These are phyloP conservation scores for Mohoua ochrocephala DNA, from an alignment of 2,113 vertebrate species.

Conservation along the genomic window DNA sequence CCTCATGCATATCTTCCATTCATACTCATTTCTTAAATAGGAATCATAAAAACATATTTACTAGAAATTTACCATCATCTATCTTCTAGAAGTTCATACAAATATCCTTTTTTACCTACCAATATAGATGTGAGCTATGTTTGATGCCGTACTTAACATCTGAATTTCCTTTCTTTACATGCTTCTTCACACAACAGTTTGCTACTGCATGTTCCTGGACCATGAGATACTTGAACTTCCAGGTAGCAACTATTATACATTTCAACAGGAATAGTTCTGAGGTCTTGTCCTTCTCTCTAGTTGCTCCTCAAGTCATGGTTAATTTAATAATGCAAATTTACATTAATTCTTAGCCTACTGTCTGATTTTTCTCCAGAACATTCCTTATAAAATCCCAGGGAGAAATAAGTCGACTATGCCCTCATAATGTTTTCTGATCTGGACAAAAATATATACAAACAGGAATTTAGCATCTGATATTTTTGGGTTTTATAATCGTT, in stretches of 20 bases:
- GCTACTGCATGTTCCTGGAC: background rate
- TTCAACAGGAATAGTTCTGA: background rate
- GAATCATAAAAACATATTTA: background rate
- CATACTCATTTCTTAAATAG: background rate
- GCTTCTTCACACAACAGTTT: background rate
- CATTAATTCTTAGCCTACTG: background rate
- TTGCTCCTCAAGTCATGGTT: background rate
- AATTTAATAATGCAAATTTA: background rate
- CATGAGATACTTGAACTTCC: background rate
- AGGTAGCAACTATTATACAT: background rate
- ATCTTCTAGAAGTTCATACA: background rate
- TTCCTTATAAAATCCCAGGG: background rate
- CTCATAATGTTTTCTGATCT: background rate
- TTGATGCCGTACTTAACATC: background rate
- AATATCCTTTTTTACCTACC: background rate
- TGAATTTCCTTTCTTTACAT: background rate
- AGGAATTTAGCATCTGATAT: background rate
- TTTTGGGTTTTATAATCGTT: background rate
- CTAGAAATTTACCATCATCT: background rate
- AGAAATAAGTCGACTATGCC: background rate
- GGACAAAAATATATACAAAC: background rate
- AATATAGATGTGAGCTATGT: background rate
- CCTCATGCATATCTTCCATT: background rate
- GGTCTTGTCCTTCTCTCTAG: background rate
- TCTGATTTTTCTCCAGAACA: background rate